Evolutionary conservation across 2,113 vertebrate species (phyloP).

Genomic region (Myrmecobius fasciatus): DNA sequence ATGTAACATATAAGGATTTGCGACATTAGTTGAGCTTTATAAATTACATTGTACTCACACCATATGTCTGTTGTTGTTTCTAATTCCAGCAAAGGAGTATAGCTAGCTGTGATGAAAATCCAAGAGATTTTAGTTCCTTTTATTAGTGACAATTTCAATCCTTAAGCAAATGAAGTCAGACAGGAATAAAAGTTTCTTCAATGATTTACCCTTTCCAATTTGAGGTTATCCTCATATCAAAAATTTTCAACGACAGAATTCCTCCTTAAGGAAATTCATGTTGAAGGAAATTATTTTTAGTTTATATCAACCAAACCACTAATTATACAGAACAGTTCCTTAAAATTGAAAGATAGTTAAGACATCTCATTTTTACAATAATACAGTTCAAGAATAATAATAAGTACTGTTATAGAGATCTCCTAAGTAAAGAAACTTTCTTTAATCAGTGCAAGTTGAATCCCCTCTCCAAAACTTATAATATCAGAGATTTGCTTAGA

Average conservation of each 20-base stretch:
- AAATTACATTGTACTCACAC: too few relatives aligned
- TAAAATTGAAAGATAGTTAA: not conserved
- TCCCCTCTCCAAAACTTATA: not conserved
- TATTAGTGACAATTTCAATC: too few relatives aligned
- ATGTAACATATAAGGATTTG: not conserved
- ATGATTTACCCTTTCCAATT: not conserved
- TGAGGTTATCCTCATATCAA: too few relatives aligned
- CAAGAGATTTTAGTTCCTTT: not conserved
- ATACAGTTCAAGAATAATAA: not conserved
- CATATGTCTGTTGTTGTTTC: not conserved
- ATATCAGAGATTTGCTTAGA: not conserved
- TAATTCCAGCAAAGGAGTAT: not conserved
- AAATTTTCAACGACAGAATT: too few relatives aligned
- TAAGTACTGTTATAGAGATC: not conserved
- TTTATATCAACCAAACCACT: too few relatives aligned
- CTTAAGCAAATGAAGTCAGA: not conserved
- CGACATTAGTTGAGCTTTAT: not conserved
- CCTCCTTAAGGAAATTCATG: accelerated
- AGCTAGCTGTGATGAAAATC: not conserved
- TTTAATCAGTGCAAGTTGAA: not conserved
- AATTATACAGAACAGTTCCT: not conserved
- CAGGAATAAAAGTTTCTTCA: not conserved
- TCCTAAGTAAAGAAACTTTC: not conserved
- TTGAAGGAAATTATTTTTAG: not conserved
- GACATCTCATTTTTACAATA: not conserved